Evolutionary conservation across 2,113 vertebrate species (phyloP).

Genomic region (Neopipo cinnamomea): DNA sequence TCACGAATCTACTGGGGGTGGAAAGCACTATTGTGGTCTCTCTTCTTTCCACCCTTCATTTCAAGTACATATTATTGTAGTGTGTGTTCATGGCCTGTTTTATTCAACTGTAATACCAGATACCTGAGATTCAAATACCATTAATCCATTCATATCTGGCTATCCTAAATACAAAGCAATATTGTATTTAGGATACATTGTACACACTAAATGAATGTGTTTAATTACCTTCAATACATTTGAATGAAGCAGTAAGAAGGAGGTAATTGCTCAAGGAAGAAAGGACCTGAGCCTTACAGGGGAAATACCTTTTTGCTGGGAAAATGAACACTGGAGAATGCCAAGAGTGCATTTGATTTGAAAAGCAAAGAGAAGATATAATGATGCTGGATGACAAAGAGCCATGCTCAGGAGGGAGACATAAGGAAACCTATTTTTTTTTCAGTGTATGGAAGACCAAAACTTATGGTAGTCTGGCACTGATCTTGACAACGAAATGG

Average conservation of each 20-base stretch:
- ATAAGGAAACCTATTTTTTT: neutral
- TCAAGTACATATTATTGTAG: conserved; percentile 8
- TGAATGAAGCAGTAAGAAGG: neutral
- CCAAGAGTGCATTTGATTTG: neutral
- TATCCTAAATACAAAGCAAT: conserved; percentile 26
- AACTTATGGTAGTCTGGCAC: neutral
- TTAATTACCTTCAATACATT: conserved; percentile 22
- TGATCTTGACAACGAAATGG: neutral
- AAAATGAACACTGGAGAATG: neutral
- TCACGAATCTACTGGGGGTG: neutral
- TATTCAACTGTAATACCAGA: neutral
- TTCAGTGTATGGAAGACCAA: neutral
- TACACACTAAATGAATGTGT: neutral
- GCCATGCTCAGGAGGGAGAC: neutral
- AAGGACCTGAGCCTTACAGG: neutral
- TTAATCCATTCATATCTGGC: neutral
- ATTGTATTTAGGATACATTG: neutral
- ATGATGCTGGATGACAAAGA: neutral
- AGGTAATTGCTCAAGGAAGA: neutral
- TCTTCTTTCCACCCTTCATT: neutral
- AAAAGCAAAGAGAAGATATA: neutral
- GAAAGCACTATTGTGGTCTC: conserved; percentile 8
- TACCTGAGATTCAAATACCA: conserved; percentile 17
- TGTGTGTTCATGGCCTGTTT: conserved; percentile 36
- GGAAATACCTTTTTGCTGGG: neutral